Percentiles rank a stretch among this genome's conserved stretches.
These are phyloP conservation scores for Notothenia coriiceps DNA, from an alignment of 2,113 vertebrate genomes.

Conservation along the genomic window DNA sequence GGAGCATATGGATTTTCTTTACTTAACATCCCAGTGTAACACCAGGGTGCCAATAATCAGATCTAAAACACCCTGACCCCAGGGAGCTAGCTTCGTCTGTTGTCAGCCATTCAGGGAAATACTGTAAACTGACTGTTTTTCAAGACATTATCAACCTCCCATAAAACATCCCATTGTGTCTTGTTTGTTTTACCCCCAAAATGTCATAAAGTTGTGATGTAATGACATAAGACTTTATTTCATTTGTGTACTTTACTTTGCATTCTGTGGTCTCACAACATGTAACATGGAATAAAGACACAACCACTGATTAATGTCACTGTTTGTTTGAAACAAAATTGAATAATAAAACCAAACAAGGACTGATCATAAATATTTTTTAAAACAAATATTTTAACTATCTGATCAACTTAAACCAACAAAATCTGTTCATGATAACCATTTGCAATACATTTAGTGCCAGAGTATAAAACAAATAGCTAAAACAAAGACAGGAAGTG, in stretches of 20 bases:
- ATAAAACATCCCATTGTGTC: not conserved
- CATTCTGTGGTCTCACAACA: conserved; percentile 38
- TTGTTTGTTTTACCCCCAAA: not conserved
- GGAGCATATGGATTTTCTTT: conserved; percentile 30
- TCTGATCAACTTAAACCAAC: conserved; percentile 7
- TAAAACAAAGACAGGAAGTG: conserved; percentile 19
- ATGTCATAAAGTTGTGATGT: conserved; percentile 5
- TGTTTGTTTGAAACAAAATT: conserved; percentile 16
- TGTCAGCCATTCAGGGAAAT: conserved; percentile 1
- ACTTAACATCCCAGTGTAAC: not conserved
- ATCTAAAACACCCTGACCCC: conserved; percentile 1
- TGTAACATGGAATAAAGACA: conserved; percentile 40
- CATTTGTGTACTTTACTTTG: conserved; percentile 41
- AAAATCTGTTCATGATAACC: not conserved
- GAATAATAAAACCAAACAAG: not conserved
- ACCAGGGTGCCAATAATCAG: conserved; percentile 45
- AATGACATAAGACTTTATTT: conserved; percentile 43
- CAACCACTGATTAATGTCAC: conserved; percentile 13
- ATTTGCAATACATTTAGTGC: conserved; percentile 48
- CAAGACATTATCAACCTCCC: not conserved
- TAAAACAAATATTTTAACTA: conserved; percentile 11
- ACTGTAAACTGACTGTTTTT: not conserved
- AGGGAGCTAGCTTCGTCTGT: conserved; percentile 26
- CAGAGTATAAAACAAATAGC: conserved; percentile 45
- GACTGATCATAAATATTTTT: conserved; percentile 10